phyloP scores from a whole-genome alignment of 2,797 vertebrate genomes.

The Distichodus sexfasciatus region DNA sequence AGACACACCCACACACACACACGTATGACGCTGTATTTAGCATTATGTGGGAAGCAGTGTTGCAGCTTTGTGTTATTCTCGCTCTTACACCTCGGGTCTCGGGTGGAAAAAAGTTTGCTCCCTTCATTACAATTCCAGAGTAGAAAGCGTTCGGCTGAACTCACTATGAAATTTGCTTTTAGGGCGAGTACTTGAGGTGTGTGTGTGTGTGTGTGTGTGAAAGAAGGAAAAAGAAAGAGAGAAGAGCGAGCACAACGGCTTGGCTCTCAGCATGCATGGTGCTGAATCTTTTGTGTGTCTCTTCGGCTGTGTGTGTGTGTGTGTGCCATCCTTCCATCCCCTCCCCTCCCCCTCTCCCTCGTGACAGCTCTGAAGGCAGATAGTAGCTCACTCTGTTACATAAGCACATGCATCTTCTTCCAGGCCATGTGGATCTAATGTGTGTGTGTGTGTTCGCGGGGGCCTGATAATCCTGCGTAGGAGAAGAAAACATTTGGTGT shows the following conservation, averaged over 20 bases:
- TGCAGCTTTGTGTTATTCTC: no score
- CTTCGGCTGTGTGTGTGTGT: constrained; percentile 11
- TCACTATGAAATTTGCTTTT: no score
- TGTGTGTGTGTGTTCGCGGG: constrained; percentile 20
- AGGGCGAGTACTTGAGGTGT: background rate
- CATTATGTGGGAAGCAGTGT: no score
- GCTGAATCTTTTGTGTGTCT: background rate
- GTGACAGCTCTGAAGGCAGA: constrained; percentile 17
- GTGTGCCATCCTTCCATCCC: background rate
- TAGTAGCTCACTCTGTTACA: constrained; percentile 27
- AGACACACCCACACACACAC: no score
- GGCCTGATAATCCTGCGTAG: constrained; percentile 43
- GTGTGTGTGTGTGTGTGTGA: background rate
- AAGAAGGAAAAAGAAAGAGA: background rate
- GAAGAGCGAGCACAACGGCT: background rate
- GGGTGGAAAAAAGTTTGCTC: no score
- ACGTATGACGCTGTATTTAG: no score
- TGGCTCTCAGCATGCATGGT: background rate
- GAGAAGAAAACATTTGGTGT: constrained; percentile 45
- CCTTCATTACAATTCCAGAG: no score
- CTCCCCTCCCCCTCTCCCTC: constrained; percentile 16
- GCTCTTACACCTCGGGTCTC: no score
- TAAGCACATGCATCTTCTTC: constrained; percentile 28
- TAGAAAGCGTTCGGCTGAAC: no score
- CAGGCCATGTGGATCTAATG: background rate